Conservation (phyloP, 2,113 vertebrate species). For the Embiotoca jacksoni region DNA sequence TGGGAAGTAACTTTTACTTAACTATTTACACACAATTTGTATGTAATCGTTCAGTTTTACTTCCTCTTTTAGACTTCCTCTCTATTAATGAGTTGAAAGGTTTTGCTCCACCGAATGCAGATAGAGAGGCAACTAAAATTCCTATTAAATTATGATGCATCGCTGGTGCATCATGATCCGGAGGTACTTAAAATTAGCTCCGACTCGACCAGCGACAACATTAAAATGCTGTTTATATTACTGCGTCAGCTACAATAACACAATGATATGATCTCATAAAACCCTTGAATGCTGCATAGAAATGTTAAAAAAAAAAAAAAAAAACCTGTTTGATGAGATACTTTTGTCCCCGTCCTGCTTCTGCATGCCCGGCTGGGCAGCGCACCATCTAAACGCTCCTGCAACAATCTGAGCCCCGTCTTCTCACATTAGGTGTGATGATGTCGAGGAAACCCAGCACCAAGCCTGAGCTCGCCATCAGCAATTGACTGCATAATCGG, state of each 20-base stretch:
- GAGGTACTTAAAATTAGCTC: not conserved
- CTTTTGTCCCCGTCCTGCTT: conserved; percentile 30
- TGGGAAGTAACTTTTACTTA: not conserved
- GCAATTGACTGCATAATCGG: conserved; percentile 25
- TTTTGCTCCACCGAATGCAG: not conserved
- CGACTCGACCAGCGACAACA: not conserved
- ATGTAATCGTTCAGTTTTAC: not conserved
- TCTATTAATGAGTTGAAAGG: not conserved
- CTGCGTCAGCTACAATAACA: conserved; percentile 7
- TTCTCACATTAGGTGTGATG: conserved; percentile 40
- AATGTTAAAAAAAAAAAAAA: conserved; percentile 1
- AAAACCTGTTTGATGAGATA: conserved; percentile 22
- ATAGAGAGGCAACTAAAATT: not conserved
- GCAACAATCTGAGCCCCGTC: conserved; percentile 37
- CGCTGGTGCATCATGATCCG: not conserved
- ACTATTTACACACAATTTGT: not conserved
- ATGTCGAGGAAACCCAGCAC: conserved; percentile 45
- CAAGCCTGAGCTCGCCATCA: conserved; percentile 16
- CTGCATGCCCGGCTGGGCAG: conserved; percentile 33
- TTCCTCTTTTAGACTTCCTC: not conserved
- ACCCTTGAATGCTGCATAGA: not conserved
- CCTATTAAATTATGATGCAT: not conserved
- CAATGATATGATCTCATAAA: conserved; percentile 16
- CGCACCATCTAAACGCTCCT: conserved; percentile 10
- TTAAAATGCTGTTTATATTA: conserved; percentile 8